These are phyloP conservation scores for Lochmaea crataegi DNA, from an alignment of 2,888 invertebrate genomes.

Conservation along the genomic window DNA sequence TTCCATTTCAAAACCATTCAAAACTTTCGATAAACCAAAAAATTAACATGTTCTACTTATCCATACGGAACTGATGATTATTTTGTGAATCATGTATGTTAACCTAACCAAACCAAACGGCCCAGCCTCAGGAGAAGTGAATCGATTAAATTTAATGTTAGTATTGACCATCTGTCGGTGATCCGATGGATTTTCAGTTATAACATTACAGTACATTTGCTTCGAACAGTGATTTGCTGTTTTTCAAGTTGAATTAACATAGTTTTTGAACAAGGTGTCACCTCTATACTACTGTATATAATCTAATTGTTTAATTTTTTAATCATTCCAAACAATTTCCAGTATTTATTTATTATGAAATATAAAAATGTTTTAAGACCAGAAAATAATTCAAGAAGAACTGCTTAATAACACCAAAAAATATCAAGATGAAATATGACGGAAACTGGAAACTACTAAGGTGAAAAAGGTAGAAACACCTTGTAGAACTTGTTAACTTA, in stretches of 20 bases:
- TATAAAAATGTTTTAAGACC: too few species aligned
- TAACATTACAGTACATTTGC: background rate
- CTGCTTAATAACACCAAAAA: too few species aligned
- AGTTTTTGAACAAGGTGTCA: background rate
- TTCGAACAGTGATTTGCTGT: background rate
- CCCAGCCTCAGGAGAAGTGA: background rate
- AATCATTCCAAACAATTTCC: too few species aligned
- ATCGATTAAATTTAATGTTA: background rate
- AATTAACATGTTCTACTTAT: slow-evolving; percentile 1
- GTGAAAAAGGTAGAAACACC: too few species aligned
- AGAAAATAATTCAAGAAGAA: too few species aligned
- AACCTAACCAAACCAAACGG: background rate
- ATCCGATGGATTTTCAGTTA: background rate
- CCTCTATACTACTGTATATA: background rate
- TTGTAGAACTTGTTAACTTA: too few species aligned
- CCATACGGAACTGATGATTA: background rate
- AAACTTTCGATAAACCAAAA: slow-evolving; percentile 1
- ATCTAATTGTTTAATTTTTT: too few species aligned
- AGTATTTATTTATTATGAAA: too few species aligned
- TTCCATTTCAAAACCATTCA: background rate
- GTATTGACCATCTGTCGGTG: background rate
- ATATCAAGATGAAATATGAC: too few species aligned
- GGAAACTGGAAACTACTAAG: too few species aligned
- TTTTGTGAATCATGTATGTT: background rate
- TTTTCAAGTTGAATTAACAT: background rate